Evolutionary conservation across 2,113 vertebrate species (phyloP), one percentile per base, ranked within the genome.

Genomic region (Mugil cephalus): DNA sequence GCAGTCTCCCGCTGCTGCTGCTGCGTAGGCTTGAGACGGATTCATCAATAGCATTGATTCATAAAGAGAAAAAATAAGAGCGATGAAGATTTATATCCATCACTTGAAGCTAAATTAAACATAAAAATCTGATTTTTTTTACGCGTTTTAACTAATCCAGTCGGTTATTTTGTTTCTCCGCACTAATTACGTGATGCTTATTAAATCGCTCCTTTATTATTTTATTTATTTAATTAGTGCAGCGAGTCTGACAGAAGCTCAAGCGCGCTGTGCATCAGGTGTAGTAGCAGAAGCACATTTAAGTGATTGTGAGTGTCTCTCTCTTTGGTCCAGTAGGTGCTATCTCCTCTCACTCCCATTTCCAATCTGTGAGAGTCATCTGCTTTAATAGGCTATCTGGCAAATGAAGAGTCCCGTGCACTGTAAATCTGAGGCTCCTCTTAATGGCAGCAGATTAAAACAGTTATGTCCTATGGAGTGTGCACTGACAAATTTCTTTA

Each of bases 401-500:
- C 83, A 93, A 92, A 94, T 91, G 91, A 92, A 85, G 86, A 90
- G 86, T 88, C 85, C 77, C 40, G 69, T 78, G 83, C 86, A 74
- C 85, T 91, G 91, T 94, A 94, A 94, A 94, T 94, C 92, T 91
- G 67, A 72, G 68, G 53, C 82, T 63, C 79, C 86, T 87, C 88
- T 91, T 93, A 94, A 93, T 90, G 89, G 88, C 89, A 80, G 83
- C 87, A 88, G 89, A 94, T 94, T 93, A 93, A 93, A 94, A 91
- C 92, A 73, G 90, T 92, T 92, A 92, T 92, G 90, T 92, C 90
- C 92, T 83, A 85, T 80, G 88, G 88, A 88, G 86, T 89, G 84
- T 92, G 90, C 90, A 73, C 87, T 92, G 93, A 93, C 93, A 93
- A 93, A 94, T 94, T 93, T 81, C 84, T 92, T 90, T 94, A 92